Conservation (phyloP, 2,888 invertebrate genomes). For the Seira musarum region DNA sequence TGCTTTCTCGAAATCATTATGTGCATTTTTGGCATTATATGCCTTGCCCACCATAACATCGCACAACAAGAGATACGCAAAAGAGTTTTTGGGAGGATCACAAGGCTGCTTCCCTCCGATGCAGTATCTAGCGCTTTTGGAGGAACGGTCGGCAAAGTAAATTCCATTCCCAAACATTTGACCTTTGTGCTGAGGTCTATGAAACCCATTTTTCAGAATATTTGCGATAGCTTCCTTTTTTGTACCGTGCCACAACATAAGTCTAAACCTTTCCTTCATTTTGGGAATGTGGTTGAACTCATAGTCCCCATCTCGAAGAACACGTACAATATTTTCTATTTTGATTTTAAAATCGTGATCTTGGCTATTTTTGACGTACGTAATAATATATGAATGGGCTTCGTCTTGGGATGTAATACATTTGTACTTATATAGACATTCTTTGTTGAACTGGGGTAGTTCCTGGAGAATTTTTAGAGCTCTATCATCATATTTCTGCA, state of each 20-base stretch:
- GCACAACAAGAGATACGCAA: constrained; percentile 15
- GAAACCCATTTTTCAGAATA: background rate
- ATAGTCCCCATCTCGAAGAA: background rate
- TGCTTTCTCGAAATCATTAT: background rate
- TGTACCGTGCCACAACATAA: constrained; percentile 19
- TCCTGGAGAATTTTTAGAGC: too few species aligned
- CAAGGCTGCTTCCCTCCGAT: background rate
- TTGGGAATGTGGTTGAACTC: background rate
- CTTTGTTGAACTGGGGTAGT: too few species aligned
- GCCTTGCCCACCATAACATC: background rate
- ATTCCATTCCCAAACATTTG: constrained; percentile 21
- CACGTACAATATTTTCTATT: background rate
- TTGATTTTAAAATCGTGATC: background rate
- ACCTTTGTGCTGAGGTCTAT: background rate
- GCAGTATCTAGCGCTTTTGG: constrained; percentile 11
- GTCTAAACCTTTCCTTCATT: background rate
- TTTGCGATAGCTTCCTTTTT: background rate
- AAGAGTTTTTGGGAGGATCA: too few species aligned
- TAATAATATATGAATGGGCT: too few species aligned
- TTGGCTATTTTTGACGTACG: too few species aligned
- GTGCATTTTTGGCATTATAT: too few species aligned
- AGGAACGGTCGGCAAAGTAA: background rate
- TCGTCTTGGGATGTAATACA: too few species aligned
- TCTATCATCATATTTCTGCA: too few species aligned
- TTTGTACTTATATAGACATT: too few species aligned